Percentiles rank a stretch among this genome's conserved stretches.
Conservation (phyloP, 2,113 vertebrate species). For the Toxostoma redivivum region DNA sequence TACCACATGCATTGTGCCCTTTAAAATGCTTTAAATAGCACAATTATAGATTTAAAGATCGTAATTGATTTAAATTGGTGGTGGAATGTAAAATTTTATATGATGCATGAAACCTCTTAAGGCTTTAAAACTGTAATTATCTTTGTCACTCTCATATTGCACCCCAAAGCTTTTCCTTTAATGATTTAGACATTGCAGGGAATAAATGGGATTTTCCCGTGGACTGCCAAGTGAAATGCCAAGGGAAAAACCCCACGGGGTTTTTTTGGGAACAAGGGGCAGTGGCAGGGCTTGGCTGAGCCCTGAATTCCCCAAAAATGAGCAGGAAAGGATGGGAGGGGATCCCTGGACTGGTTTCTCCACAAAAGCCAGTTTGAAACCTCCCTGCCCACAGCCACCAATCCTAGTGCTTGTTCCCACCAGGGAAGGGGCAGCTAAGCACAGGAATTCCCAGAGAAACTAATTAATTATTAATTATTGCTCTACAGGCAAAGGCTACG, state of each 20-base stretch:
- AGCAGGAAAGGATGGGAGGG: not conserved
- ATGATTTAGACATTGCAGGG: not conserved
- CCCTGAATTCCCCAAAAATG: not conserved
- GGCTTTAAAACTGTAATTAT: conserved; percentile 31
- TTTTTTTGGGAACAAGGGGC: not conserved
- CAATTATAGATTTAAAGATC: conserved; percentile 60
- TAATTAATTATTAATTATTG: not conserved
- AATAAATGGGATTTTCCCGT: not conserved
- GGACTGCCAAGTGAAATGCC: not conserved
- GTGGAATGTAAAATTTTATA: conserved; percentile 58
- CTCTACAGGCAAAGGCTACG: not conserved
- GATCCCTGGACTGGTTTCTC: not conserved
- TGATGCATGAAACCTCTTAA: conserved; percentile 59
- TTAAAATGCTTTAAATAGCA: conserved; percentile 53
- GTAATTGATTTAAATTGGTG: conserved; percentile 62
- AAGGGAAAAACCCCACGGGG: not conserved
- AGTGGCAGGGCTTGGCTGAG: not conserved
- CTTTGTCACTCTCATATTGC: conserved; percentile 27
- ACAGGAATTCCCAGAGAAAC: not conserved
- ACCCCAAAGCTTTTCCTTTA: not conserved
- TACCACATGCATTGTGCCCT: conserved; percentile 19
- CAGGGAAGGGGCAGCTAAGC: not conserved
- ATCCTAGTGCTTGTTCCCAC: not conserved
- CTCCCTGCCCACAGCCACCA: not conserved
- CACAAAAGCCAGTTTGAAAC: not conserved